phyloP scores from a whole-genome alignment of 2,113 vertebrate genomes.

The Aleadryas rufinucha region DNA sequence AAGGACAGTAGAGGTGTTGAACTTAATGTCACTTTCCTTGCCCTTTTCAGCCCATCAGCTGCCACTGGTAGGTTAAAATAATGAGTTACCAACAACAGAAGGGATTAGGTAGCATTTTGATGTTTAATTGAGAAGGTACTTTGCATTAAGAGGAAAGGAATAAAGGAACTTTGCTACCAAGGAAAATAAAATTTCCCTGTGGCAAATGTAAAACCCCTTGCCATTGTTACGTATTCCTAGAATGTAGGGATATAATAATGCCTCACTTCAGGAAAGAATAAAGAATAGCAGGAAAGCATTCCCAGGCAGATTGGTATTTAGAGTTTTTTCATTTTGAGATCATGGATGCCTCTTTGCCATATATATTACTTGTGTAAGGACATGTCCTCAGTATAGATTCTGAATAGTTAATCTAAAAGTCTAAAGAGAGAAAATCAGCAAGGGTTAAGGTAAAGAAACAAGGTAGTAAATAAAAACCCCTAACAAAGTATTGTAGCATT shows the following conservation, averaged over 20 bases:
- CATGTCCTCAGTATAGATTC: neutral
- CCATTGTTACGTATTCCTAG: neutral
- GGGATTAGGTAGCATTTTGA: neutral
- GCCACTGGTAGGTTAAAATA: neutral
- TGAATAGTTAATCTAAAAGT: neutral
- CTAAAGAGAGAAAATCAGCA: neutral
- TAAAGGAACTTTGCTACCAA: neutral
- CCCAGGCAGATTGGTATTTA: neutral
- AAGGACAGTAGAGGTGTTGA: neutral
- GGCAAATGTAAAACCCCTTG: neutral
- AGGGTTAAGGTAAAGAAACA: neutral
- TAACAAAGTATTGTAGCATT: neutral
- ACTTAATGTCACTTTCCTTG: neutral
- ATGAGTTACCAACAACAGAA: neutral
- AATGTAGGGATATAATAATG: neutral
- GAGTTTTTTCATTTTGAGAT: neutral
- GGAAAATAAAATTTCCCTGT: neutral
- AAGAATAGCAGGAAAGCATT: neutral
- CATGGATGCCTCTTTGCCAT: neutral
- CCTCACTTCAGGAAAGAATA: neutral
- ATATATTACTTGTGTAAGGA: neutral
- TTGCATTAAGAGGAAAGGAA: neutral
- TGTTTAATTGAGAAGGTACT: neutral
- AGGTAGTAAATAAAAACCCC: neutral
- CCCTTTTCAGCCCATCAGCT: neutral